Percentiles rank a stretch among this genome's conserved stretches.
These are phyloP conservation scores for Diadromus collaris DNA, from an alignment of 2,888 invertebrate species.

Conservation along the genomic window DNA sequence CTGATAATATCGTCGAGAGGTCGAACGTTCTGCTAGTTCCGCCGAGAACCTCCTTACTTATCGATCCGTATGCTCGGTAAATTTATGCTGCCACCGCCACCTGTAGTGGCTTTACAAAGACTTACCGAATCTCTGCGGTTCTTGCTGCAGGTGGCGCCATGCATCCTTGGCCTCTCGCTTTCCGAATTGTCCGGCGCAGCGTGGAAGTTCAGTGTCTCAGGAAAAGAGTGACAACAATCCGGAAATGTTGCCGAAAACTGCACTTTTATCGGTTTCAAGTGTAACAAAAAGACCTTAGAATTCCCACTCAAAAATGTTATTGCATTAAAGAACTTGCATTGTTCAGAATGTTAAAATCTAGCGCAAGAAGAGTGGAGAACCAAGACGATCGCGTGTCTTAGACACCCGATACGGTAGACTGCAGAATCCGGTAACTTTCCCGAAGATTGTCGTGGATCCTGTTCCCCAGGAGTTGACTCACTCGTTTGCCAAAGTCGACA, in stretches of 20 bases:
- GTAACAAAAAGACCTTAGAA: background rate
- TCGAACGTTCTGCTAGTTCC: slow-evolving; percentile 19
- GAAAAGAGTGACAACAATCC: slow-evolving; percentile 1
- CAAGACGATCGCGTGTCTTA: slow-evolving; percentile 24
- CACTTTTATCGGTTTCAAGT: too few species aligned
- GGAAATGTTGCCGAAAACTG: background rate
- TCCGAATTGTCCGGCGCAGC: background rate
- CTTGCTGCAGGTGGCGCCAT: slow-evolving; percentile 63
- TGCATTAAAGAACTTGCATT: background rate
- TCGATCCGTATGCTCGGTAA: slow-evolving; percentile 54
- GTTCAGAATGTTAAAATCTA: slow-evolving; percentile 5
- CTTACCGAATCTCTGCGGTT: slow-evolving; percentile 53
- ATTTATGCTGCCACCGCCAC: slow-evolving; percentile 62
- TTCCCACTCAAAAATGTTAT: background rate
- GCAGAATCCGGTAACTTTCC: slow-evolving; percentile 49
- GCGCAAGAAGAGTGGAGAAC: slow-evolving; percentile 19
- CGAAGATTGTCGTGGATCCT: slow-evolving; percentile 41
- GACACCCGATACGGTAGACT: slow-evolving; percentile 32
- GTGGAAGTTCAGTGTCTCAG: slow-evolving; percentile 12
- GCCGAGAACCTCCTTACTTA: slow-evolving; percentile 55
- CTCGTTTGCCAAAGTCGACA: slow-evolving; percentile 28
- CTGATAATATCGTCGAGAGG: slow-evolving; percentile 2
- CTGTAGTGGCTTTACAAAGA: slow-evolving; percentile 61
- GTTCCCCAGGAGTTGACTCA: slow-evolving; percentile 22
- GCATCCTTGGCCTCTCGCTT: slow-evolving; percentile 34